phyloP scores from a whole-genome alignment of 2,113 vertebrate genomes.

The Tringa solitaria region DNA sequence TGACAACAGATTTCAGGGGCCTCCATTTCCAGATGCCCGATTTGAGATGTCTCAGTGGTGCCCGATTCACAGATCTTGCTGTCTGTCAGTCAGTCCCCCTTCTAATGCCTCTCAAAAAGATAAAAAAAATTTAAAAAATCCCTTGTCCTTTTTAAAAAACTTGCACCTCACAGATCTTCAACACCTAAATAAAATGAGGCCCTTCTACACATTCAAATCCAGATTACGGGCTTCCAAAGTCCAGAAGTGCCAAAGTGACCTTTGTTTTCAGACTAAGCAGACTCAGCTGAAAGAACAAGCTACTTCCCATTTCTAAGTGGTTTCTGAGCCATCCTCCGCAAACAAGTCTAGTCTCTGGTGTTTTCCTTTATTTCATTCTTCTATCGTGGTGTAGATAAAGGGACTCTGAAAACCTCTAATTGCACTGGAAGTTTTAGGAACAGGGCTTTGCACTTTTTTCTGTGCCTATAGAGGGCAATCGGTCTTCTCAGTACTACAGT shows the following conservation, averaged over 20 bases:
- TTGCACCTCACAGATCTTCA: neutral
- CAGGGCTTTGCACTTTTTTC: neutral
- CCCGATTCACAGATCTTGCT: neutral
- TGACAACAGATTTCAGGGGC: conserved; percentile 43
- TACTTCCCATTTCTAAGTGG: neutral
- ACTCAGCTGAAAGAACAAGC: neutral
- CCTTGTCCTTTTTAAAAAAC: neutral
- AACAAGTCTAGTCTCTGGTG: neutral
- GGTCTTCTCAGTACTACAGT: neutral
- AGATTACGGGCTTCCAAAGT: neutral
- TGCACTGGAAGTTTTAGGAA: neutral
- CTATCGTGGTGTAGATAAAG: neutral
- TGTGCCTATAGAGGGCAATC: neutral
- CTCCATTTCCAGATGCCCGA: conserved; percentile 42
- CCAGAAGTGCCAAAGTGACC: neutral
- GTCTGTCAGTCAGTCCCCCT: neutral
- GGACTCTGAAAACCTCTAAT: neutral
- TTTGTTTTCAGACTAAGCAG: neutral
- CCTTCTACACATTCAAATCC: neutral
- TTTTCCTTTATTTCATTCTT: neutral
- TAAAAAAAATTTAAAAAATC: neutral
- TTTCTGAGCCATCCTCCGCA: neutral
- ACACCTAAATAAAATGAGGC: neutral
- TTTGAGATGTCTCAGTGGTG: neutral
- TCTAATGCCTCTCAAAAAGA: neutral